Base-by-base conservation (phyloP, 2,888 invertebrate genomes). In the Tipula lateralis region DNA sequence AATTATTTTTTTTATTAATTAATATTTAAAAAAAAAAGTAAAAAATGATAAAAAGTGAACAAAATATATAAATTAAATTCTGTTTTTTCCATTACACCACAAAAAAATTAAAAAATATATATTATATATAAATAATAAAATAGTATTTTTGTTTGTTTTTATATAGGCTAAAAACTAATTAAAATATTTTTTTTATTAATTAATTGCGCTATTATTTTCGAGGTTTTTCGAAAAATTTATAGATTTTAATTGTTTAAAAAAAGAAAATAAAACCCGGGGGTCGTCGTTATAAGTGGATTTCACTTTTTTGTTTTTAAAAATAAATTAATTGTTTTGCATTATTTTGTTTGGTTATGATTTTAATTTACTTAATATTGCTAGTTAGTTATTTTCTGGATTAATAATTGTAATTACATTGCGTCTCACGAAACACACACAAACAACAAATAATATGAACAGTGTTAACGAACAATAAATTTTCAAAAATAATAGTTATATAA, bases 1-100 rank as follows among this genome's bases (percentile, higher is more conserved):
- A 66, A 66, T 66, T 66, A 66, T 66, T 66, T 66, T 66, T 66
- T 66, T 66, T 66, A 66, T 66, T 66, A 66, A 66, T 66, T 66
- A 66, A 66, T 66, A 66, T 66, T 66, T 66, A 24, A 66, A 66
- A 66, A 44, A 44, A 44, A 66, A 66, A 66, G 24, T 19, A 9
- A 66, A 66, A 66, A 66, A 19, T 66, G 66, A 66, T 66, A 66
- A 66, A 66, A 66, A 66, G 66, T 66, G 66, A 66, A 66, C 66
- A 66, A 66, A 66, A 66, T 66, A 19, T 66, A 66, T 24, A 66
- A 66, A 66, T 66, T 66, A 66, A 66, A 50, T 19, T 16, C 66
- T 66, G 66, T 66, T 66, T 66, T 66, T 24, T 24, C 66, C 66
- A 66, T 24, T 66, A 66, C 66, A 66, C 66, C 66, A 66, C 24